phyloP scores from a whole-genome alignment of 2,113 vertebrate species.

The Ciconia maguari region DNA sequence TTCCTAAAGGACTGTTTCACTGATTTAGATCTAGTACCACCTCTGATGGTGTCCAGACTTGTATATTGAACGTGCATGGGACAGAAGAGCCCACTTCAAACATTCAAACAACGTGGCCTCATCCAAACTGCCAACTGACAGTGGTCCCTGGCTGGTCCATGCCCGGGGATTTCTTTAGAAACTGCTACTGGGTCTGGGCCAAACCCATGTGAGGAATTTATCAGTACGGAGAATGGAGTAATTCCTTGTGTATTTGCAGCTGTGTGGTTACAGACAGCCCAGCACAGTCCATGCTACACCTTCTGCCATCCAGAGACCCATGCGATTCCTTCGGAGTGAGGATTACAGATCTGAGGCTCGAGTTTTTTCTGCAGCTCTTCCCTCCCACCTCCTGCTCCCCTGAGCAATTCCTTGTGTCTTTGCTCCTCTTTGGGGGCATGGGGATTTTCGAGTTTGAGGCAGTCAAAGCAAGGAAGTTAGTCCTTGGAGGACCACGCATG shows the following conservation, averaged over 20 bases:
- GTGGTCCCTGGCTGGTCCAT: neutral
- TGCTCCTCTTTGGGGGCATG: neutral
- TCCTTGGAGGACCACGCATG: neutral
- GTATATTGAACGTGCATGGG: neutral
- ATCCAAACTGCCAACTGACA: neutral
- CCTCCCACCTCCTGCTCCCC: neutral
- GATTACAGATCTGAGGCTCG: neutral
- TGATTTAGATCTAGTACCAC: neutral
- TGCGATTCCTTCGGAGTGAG: neutral
- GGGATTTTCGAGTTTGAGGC: neutral
- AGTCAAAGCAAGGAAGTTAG: neutral
- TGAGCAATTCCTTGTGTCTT: neutral
- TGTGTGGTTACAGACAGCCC: neutral
- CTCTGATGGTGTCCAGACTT: neutral
- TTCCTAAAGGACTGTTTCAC: neutral
- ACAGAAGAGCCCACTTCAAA: neutral
- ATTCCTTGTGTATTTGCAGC: neutral
- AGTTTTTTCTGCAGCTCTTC: neutral
- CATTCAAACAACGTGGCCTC: neutral
- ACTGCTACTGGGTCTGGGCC: neutral
- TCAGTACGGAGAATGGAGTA: neutral
- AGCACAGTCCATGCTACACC: neutral
- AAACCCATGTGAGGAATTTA: neutral
- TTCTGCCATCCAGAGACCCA: neutral
- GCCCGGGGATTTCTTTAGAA: neutral